A percentile compares a stretch with the other conserved stretches of the same genome.
Conservation (phyloP, 2,113 vertebrate species). For the Uropsilus gracilis region DNA sequence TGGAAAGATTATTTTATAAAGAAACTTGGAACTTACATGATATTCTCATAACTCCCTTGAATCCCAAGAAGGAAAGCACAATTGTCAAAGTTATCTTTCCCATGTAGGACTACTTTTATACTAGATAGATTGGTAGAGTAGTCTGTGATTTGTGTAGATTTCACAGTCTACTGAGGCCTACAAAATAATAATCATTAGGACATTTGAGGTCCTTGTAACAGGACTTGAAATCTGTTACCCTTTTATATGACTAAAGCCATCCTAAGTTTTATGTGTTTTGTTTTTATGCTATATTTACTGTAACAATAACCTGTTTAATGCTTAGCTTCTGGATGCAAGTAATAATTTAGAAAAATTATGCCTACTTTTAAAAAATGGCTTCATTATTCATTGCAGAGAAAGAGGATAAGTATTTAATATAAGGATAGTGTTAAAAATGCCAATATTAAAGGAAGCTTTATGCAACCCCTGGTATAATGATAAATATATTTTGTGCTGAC, state of each 20-base stretch:
- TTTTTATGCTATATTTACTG: neutral
- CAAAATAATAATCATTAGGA: neutral
- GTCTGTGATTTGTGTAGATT: neutral
- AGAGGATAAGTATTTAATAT: constrained; percentile 3
- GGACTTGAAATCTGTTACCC: neutral
- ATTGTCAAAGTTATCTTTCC: neutral
- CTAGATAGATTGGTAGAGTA: neutral
- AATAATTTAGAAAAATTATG: neutral
- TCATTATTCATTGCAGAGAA: neutral
- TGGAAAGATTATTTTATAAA: constrained; percentile 35
- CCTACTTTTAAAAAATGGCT: neutral
- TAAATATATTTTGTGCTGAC: neutral
- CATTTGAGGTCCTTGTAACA: neutral
- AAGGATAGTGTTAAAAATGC: neutral
- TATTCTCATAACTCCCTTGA: neutral
- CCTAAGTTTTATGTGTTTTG: neutral
- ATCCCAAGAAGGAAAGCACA: neutral
- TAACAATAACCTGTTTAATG: neutral
- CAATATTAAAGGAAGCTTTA: neutral
- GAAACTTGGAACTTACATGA: neutral
- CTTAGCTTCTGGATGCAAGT: neutral
- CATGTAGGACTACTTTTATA: constrained; percentile 13
- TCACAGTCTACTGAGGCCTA: neutral
- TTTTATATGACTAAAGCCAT: neutral
- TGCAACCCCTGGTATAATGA: neutral